These are phyloP conservation scores for Noctua comes DNA, from an alignment of 2,888 invertebrate species.

Conservation along the genomic window DNA sequence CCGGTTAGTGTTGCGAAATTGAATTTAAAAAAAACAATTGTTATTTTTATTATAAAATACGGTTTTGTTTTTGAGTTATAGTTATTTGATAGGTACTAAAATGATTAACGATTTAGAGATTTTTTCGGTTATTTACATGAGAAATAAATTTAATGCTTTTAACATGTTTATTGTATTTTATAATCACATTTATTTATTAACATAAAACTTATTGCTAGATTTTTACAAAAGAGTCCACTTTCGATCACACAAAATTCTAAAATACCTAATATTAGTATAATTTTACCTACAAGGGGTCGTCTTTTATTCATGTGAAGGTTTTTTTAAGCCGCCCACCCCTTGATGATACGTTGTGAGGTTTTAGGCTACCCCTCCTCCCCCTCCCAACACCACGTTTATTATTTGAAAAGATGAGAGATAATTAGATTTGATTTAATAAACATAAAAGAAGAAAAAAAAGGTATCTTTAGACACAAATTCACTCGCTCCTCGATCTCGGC, in stretches of 20 bases:
- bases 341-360: background rate
- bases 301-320: background rate
- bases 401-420: background rate
- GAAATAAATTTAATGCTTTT: background rate
- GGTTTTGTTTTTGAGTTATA: slow-evolving; percentile 14
- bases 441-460: too few species aligned
- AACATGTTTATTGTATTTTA: slow-evolving; percentile 26
- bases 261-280: background rate
- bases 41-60: slow-evolving; percentile 55
- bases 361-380: background rate
- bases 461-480: background rate
- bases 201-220: slow-evolving; percentile 35
- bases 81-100: slow-evolving; percentile 14
- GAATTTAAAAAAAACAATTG: slow-evolving; percentile 71
- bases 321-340: background rate
- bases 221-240: background rate
- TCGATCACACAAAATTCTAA: background rate
- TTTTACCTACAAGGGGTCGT: background rate
- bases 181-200: slow-evolving; percentile 11
- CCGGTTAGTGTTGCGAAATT: slow-evolving; percentile 65
- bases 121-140: background rate
- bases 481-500: background rate
- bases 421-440: background rate
- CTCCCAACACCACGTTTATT: background rate
- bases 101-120: slow-evolving; percentile 1